Base-by-base conservation (phyloP, 2,113 vertebrate species). In the Sinocyclocheilus rhinocerous region DNA sequence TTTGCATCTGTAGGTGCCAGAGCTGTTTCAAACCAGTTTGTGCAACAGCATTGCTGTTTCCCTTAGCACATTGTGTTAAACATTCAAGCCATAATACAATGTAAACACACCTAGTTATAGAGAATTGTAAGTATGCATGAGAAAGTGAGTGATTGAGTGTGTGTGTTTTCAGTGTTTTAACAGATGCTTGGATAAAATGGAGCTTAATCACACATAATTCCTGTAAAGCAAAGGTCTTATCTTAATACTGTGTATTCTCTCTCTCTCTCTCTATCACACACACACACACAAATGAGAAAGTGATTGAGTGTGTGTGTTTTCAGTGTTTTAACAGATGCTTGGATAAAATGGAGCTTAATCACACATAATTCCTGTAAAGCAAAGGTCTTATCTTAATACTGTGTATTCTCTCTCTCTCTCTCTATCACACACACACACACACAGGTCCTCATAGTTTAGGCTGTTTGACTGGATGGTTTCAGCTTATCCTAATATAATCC, bases 401-500 rank as follows among this genome's bases (percentile, higher is more conserved):
- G n/a, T n/a, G n/a, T n/a, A n/a, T n/a, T n/a, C n/a, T n/a, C n/a
- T n/a, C n/a, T n/a, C n/a, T n/a, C n/a, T n/a, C n/a, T n/a, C n/a
- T n/a, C n/a, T n/a, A n/a, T n/a, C n/a, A n/a, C n/a, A n/a, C n/a
- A n/a, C n/a, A n/a, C n/a, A 20, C 36, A 26, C 61, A 45, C 61
- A 6, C 4, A 61, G 55, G 55, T 33, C 77, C 11, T 79, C 76
- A 79, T 29, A 48, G 61, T 3, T 82, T 52, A n/a, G 24, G 36
- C 29, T 36, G 48, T 52, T 52, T 50, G 63, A 55, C 76, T 59
- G 48, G 45, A 33, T 83, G 81, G 24, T 72, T 72, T 29, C 39
- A 82, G 61, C 36, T 82, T 83, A 83, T 70, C 45, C 65, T 24
- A 83, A 83, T 39, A 83, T 83, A 83, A 83, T 83, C 81, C 81